Evolutionary conservation across 2,113 vertebrate species (phyloP).

Genomic region (Eulemur macaco): DNA sequence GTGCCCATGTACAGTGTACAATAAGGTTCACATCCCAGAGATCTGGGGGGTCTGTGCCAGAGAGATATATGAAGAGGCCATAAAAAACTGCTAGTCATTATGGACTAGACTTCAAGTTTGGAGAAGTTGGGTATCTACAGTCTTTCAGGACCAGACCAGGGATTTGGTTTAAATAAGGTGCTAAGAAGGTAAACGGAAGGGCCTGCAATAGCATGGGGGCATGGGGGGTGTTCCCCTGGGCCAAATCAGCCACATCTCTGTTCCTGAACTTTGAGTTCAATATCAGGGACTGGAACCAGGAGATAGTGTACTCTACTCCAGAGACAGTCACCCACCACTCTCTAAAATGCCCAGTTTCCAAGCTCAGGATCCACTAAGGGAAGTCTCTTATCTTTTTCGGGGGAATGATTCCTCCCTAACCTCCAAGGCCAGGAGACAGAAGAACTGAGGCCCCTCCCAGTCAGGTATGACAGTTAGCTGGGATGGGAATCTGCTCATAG

Average conservation of each 20-base stretch:
- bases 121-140: background rate
- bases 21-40: background rate
- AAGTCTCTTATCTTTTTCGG: background rate
- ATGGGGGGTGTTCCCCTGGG: background rate
- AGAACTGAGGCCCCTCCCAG: background rate
- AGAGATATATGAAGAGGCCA: background rate
- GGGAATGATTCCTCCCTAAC: background rate
- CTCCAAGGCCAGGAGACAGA: background rate
- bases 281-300: background rate
- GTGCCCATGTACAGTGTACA: background rate
- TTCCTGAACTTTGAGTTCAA: background rate
- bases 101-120: background rate
- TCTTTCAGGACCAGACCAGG: background rate
- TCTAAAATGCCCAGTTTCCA: background rate
- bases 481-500: background rate
- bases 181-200: background rate
- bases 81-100: background rate
- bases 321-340: rapidly evolving
- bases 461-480: background rate
- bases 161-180: background rate
- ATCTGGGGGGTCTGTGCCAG: background rate
- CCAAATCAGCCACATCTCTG: background rate
- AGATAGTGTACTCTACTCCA: background rate
- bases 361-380: no score
- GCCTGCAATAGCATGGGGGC: background rate